Evolutionary conservation across 2,888 invertebrate genomes (phyloP).

Genomic region (Phengaris arion): DNA sequence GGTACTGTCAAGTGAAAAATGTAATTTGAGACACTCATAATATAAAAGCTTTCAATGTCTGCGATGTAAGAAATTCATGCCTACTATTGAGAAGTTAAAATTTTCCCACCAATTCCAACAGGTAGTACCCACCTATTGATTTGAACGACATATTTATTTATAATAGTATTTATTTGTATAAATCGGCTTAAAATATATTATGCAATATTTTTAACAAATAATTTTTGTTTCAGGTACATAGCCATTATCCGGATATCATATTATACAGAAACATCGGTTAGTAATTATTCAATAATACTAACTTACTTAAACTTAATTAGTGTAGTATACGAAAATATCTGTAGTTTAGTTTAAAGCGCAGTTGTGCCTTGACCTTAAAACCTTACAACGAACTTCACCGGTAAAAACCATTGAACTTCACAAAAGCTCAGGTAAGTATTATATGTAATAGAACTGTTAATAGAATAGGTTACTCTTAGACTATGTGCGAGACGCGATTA

Average conservation of each 20-base stretch:
- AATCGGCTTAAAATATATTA: no score
- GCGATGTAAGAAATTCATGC: not conserved
- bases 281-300: conserved; percentile 46
- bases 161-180: not conserved
- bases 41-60: not conserved
- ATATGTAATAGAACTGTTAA: conserved; percentile 68
- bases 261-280: conserved; percentile 35
- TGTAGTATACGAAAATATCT: conserved; percentile 17
- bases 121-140: no score
- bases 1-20: not conserved
- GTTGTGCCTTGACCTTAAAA: conserved; percentile 59
- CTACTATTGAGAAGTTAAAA: not conserved
- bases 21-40: conserved; percentile 5
- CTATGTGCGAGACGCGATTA: conserved; percentile 60
- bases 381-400: conserved; percentile 66
- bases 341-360: conserved; percentile 44
- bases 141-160: no score
- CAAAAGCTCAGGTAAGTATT: conserved; percentile 78
- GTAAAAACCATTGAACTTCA: conserved; percentile 76
- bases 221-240: conserved; percentile 45
- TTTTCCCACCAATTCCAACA: not conserved
- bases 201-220: conserved; percentile 16
- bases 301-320: conserved; percentile 16
- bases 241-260: conserved; percentile 15
- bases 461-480: conserved; percentile 71